phyloP scores from a whole-genome alignment of 2,113 vertebrate genomes.

The Nansenia antarctica region DNA sequence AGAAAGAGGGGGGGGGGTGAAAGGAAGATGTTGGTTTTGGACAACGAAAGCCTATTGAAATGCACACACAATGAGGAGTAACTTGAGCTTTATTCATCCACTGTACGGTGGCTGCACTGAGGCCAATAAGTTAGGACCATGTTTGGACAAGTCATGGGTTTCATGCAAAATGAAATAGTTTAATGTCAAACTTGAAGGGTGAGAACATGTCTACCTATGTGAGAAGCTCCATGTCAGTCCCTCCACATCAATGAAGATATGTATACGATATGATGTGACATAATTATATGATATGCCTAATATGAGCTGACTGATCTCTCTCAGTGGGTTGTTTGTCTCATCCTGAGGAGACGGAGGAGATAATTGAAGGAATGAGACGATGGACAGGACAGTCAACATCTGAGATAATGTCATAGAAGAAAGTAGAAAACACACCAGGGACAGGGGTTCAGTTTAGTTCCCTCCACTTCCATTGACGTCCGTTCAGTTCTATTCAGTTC shows the following conservation, averaged over 20 bases:
- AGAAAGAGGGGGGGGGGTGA: not conserved
- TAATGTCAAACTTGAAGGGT: constrained; percentile 28
- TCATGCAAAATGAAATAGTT: constrained; percentile 19
- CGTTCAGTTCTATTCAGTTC: not conserved
- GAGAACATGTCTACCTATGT: constrained; percentile 34
- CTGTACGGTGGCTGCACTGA: not conserved
- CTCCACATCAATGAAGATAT: not conserved
- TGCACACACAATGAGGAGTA: constrained; percentile 7
- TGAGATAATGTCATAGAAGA: too few relatives aligned
- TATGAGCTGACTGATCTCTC: too few relatives aligned
- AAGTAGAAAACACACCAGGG: too few relatives aligned
- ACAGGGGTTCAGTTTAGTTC: too few relatives aligned
- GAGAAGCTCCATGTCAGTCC: not conserved
- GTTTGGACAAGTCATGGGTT: constrained; percentile 30
- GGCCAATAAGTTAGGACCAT: constrained; percentile 13
- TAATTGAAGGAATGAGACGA: too few relatives aligned
- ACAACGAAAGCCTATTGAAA: constrained; percentile 24
- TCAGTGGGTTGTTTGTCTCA: too few relatives aligned
- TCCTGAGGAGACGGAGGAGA: too few relatives aligned
- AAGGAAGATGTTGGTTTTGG: not conserved
- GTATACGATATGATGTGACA: not conserved
- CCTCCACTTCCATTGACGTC: not conserved
- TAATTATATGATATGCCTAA: not conserved
- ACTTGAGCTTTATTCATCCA: not conserved
- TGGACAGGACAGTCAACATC: too few relatives aligned